Base-by-base conservation (phyloP, 2,888 invertebrate genomes). In the Drosophila subsilvestris region DNA sequence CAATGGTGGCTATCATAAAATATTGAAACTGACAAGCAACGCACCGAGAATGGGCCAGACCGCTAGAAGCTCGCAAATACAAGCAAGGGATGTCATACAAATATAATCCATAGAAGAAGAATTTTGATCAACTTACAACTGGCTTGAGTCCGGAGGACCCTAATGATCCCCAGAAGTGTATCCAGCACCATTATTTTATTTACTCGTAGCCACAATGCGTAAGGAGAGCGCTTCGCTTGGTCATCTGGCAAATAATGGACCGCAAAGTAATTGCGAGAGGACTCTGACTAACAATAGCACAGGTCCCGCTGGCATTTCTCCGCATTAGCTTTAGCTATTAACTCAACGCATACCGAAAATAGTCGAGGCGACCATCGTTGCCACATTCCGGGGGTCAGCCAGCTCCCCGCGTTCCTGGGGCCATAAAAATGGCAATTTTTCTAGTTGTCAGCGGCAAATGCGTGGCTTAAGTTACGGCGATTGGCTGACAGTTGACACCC, bases 1-100 rank as follows among this genome's bases (percentile, higher is more conserved):
- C 90, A 90, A 85, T 89, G 86, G 77, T 74, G 83, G 82, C 67
- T 69, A 83, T 88, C 90, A 90, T 90, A 90, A 90, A 90, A 78
- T 86, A 90, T 80, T 72, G 76, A 75, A 78, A 76, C 83, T 77
- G 86, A 74, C 86, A 86, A 68, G 60, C 49, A 67, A 48, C 51
- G 49, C 72, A 63, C 61, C 71, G 49, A 57, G 56, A 45, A 29
- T 3, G 44, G 32, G 14, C 32, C 4, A 25, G 25, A 25, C 32
- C 53, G 32, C 37, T 53, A 45, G 51, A 50, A 29, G 0, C 29
- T 10, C 29, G 29, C 44, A 45, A 43, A 43, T 53, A 45, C 14
- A 14, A 29, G 27, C 29, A 45, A 29, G 48, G 32, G 22, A 17
- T 48, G 58, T 48, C 48, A 25, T 22, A 57, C 12, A 56, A 45